phyloP scores from a whole-genome alignment of 2,888 invertebrate genomes.

The Scaptodrosophila latifasciaeformis region DNA sequence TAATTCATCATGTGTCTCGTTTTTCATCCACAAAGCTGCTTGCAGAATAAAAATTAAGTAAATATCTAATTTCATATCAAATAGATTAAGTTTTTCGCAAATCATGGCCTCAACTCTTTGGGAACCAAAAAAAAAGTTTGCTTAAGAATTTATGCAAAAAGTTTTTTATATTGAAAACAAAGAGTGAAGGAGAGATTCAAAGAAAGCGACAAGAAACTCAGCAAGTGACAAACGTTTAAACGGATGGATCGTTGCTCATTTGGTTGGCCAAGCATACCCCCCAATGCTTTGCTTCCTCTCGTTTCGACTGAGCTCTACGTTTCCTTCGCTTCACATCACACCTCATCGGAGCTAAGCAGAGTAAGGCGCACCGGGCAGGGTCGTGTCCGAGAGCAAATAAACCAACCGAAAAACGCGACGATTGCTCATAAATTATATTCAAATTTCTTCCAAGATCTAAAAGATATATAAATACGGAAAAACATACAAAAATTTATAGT shows the following conservation, averaged over 20 bases:
- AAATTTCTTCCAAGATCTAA: constrained; percentile 65
- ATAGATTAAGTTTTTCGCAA: too few species aligned
- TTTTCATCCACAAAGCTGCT: too few species aligned
- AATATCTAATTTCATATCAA: too few species aligned
- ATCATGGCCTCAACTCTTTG: too few species aligned
- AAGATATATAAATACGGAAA: constrained; percentile 62
- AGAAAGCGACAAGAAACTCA: constrained; percentile 28
- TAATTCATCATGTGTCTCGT: too few species aligned
- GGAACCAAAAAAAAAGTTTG: too few species aligned
- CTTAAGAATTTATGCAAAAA: constrained; percentile 53
- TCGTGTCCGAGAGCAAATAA: constrained; percentile 40
- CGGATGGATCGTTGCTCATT: constrained; percentile 61
- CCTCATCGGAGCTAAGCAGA: constrained; percentile 6
- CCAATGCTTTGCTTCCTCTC: too few species aligned
- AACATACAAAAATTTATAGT: constrained; percentile 9
- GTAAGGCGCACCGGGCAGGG: constrained; percentile 20
- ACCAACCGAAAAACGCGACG: constrained; percentile 63
- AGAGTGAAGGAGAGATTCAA: too few species aligned
- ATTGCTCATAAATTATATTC: constrained; percentile 71
- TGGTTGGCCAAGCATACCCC: constrained; percentile 14
- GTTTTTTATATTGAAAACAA: too few species aligned
- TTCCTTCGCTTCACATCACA: too few species aligned
- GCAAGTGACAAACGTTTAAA: constrained; percentile 67
- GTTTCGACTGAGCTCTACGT: too few species aligned
- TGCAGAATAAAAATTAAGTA: too few species aligned